A percentile compares a stretch with the other conserved stretches of the same genome.
phyloP scores from a whole-genome alignment of 2,113 vertebrate genomes.

The Silurus glanis region DNA sequence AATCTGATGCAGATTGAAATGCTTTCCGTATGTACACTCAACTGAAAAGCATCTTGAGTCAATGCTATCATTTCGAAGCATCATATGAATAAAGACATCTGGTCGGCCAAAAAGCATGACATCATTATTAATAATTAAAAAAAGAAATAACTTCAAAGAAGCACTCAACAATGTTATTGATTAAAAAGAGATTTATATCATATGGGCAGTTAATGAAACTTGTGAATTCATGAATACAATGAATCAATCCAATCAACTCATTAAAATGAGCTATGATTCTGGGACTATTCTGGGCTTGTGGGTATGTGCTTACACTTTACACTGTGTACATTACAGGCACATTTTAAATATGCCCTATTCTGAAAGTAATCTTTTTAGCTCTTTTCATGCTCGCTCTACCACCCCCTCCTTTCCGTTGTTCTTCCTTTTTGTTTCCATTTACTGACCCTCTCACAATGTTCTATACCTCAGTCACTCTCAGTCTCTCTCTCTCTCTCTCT shows the following conservation, averaged over 20 bases:
- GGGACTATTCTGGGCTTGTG: neutral
- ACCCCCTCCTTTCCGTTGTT: neutral
- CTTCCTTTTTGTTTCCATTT: neutral
- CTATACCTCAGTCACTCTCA: conserved; percentile 59
- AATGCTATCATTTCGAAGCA: neutral
- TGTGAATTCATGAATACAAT: neutral
- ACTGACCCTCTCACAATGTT: conserved; percentile 47
- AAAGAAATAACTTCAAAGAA: neutral
- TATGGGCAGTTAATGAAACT: neutral
- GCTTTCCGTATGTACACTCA: neutral
- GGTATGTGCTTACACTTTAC: neutral
- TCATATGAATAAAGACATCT: neutral
- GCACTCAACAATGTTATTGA: neutral
- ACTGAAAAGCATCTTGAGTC: neutral
- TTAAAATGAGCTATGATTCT: neutral
- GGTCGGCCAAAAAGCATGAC: neutral
- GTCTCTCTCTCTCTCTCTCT: no score
- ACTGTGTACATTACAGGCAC: neutral
- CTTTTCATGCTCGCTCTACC: conserved; percentile 10
- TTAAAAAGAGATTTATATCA: neutral
- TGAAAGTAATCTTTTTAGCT: neutral
- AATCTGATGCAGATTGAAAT: neutral
- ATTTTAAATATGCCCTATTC: neutral
- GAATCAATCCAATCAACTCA: no score
- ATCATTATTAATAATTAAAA: neutral